These are phyloP conservation scores for Vulpes ferrilata DNA, from an alignment of 2,113 vertebrate species.

Conservation along the genomic window DNA sequence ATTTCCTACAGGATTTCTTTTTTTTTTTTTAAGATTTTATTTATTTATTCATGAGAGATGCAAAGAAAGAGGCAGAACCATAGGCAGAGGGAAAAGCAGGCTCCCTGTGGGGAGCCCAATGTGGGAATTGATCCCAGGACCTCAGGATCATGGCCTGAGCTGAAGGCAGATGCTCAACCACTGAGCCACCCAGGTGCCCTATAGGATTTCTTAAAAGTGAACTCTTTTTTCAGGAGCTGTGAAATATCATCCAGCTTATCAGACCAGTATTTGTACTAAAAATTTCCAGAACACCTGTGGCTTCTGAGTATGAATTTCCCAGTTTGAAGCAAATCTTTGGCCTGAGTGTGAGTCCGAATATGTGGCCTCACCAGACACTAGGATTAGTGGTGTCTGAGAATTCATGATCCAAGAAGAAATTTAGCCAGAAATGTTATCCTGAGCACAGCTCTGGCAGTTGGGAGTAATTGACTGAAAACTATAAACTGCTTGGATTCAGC, in stretches of 20 bases:
- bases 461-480: constrained; percentile 84
- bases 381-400: constrained; percentile 72
- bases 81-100: too few relatives aligned
- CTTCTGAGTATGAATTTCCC: constrained; percentile 22
- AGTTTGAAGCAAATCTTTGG: constrained; percentile 45
- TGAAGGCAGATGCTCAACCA: too few relatives aligned
- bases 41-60: too few relatives aligned
- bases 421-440: constrained; percentile 69
- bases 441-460: constrained; percentile 69
- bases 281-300: not conserved
- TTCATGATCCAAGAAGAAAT: constrained; percentile 80
- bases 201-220: constrained; percentile 21
- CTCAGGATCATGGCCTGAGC: too few relatives aligned
- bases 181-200: not conserved
- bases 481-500: constrained; percentile 78
- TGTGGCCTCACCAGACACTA: constrained; percentile 30
- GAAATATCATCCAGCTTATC: not conserved
- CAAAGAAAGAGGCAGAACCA: too few relatives aligned
- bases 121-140: too few relatives aligned
- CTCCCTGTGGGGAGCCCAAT: too few relatives aligned
- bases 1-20: constrained; percentile 25
- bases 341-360: constrained; percentile 14
- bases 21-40: too few relatives aligned
- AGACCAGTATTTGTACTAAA: not conserved
- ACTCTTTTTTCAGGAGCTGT: not conserved